Evolutionary conservation across 2,797 vertebrate species (phyloP).

Genomic region (Bucorvus abyssinicus): DNA sequence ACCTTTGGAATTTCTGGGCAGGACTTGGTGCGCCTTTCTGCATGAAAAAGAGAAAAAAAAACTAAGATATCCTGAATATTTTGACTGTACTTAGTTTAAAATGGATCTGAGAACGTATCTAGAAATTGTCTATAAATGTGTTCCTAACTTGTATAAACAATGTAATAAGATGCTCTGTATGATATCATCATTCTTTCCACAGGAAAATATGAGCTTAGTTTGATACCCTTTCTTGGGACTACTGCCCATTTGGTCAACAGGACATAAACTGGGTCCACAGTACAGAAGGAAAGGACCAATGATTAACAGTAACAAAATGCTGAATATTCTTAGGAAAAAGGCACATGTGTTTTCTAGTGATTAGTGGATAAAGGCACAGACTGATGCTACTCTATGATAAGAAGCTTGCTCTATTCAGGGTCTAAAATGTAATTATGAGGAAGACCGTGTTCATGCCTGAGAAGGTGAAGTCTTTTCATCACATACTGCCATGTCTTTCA

Average conservation of each 20-base stretch:
- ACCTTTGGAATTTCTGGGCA: constrained; percentile 4
- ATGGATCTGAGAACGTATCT: background rate
- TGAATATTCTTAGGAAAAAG: background rate
- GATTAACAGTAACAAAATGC: background rate
- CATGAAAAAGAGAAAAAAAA: constrained; percentile 35
- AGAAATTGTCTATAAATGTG: background rate
- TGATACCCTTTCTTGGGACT: background rate
- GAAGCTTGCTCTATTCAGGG: background rate
- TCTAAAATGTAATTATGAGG: background rate
- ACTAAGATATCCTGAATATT: background rate
- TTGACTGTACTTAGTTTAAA: background rate
- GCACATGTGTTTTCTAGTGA: background rate
- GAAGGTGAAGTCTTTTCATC: background rate
- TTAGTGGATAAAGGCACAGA: background rate
- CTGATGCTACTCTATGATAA: background rate
- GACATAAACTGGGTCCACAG: background rate
- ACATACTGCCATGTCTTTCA: background rate
- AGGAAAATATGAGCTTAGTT: background rate
- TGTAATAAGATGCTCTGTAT: background rate
- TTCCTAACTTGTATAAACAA: background rate
- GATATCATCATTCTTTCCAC: background rate
- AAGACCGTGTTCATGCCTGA: constrained; percentile 37
- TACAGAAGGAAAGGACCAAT: background rate
- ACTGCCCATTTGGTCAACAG: background rate
- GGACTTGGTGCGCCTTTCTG: background rate